Evolutionary conservation across 1,140 invertebrate species (phyloP), one percentile per base, ranked within the genome.

Genomic region (Drosophila paulistorum): DNA sequence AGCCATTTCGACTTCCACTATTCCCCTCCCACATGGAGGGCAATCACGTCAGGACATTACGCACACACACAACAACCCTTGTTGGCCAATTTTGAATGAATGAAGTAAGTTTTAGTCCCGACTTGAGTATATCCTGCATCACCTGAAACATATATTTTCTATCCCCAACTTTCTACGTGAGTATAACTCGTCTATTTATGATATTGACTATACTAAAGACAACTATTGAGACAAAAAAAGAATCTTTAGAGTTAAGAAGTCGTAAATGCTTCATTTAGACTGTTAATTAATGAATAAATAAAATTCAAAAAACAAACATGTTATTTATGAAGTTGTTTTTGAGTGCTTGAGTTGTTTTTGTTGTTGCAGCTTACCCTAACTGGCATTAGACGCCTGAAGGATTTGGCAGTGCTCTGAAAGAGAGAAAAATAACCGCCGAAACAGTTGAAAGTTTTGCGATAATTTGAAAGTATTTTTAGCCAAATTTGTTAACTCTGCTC

Each of bases 291-390:
- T 30, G 7, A 30, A 30, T 30, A 30, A 6, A 30, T 7, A 7
- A 30, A 30, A 7, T 30, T 30, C 5, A 30, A 70, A 61, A 79
- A 42, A 0, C 10, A n/a, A 62, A 54, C 61, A 74, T 78, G 63
- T 74, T 37, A 48, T 57, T 70, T 60, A 51, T 67, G 9, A 10
- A 10, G 9, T 11, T 37, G 35, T 37, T 37, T 37, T 10, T 10
- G 35, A 9, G 35, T 30, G 35, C 10, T 37, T 10, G 10, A 11
- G 35, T 9, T 37, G 9, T 37, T 37, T 1, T 75, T 84, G 54
- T 60, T 72, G 69, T 82, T 87, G 76, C 84, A 80, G 79, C 90
- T 91, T 91, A 91, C 90, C 90, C 90, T 91, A 81, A 91, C 90
- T 84, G 85, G 90, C 85, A 91, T 87, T 74, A 91, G 71, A 72